These are phyloP conservation scores for Axinella damicornis DNA, from an alignment of 37 sponge, comb jelly and placozoan genomes.

Conservation along the genomic window DNA sequence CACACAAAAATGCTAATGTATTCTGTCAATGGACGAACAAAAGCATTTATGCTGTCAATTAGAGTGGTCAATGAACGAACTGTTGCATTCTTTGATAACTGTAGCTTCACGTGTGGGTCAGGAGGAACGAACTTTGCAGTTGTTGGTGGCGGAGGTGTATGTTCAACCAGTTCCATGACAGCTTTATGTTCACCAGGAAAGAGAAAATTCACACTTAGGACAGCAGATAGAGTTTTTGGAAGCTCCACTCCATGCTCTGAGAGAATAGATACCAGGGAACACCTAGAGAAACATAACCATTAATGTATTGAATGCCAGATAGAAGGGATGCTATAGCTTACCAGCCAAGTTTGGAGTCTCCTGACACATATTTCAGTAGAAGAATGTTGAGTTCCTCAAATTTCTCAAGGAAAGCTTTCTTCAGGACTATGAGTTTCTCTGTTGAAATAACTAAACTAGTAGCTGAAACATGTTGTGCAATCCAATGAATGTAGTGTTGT, in stretches of 20 bases:
- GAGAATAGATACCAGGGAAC: constrained; percentile 18
- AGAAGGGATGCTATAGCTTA: no score
- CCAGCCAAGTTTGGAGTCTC: constrained; percentile 37
- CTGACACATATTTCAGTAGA: constrained; percentile 50
- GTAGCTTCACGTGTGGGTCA: background rate
- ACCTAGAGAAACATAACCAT: background rate
- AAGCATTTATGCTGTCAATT: background rate
- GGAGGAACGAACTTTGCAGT: background rate
- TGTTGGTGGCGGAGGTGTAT: background rate
- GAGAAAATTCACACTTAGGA: constrained; percentile 13
- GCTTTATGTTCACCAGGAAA: constrained; percentile 40
- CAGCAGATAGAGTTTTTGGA: constrained; percentile 8
- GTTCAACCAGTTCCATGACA: background rate
- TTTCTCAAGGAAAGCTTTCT: background rate
- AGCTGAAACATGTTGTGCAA: constrained; percentile 32
- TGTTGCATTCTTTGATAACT: background rate
- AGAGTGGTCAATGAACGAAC: constrained; percentile 9
- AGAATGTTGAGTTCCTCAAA: constrained; percentile 49
- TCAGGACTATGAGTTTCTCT: background rate
- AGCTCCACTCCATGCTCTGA: constrained; percentile 35
- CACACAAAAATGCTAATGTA: constrained; percentile 52
- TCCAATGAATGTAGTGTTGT: background rate
- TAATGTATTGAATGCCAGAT: no score
- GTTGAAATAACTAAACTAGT: background rate
- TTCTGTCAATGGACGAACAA: constrained; percentile 28